Base-by-base conservation (phyloP, 2,888 invertebrate species). In the Agriopis aurantiaria region DNA sequence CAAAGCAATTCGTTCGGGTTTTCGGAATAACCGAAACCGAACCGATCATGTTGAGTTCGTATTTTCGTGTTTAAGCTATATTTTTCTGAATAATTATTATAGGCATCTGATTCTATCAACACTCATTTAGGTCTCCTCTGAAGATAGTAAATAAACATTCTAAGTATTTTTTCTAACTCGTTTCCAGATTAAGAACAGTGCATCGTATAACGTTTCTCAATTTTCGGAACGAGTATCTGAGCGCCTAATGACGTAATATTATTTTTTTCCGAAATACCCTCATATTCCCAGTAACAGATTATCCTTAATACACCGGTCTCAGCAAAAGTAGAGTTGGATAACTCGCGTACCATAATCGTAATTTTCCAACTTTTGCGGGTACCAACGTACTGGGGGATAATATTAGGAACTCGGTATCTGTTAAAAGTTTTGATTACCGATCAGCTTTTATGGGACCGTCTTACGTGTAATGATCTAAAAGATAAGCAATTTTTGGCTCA, bases 301-400 rank as follows among this genome's bases (percentile, higher is more conserved):
- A 81, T 79, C 76, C 61, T 10, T 78, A 75, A 71, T 68, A 63
- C 68, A 71, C 72, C 77, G 78, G 78, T 78, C 76, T 77, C 77
- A 75, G 73, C 71, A 74, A 79, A 80, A 82, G 82, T 82, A 79
- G 75, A 79, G 79, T 83, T 84, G 80, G 78, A 79, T 79, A 81
- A 80, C 81, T 82, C 75, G 78, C 77, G 80, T 71, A 78, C 78
- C 78, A 82, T 85, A 84, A 85, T 85, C 85, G 82, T 85, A 82
- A 85, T 80, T 85, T 77, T 70, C 77, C 63, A 84, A 84, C 76
- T 84, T 85, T 74, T 73, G 75, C 69, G 66, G 68, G 69, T 58
- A 75, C 74, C 67, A 68, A 65, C 64, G 70, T 73, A 71, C 59
- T 71, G 69, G 55, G 71, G 73, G 69, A 75, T 75, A 80, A 81